Evolutionary conservation across 1,140 invertebrate species (phyloP).

Genomic region (Rhopalosiphum maidis): DNA sequence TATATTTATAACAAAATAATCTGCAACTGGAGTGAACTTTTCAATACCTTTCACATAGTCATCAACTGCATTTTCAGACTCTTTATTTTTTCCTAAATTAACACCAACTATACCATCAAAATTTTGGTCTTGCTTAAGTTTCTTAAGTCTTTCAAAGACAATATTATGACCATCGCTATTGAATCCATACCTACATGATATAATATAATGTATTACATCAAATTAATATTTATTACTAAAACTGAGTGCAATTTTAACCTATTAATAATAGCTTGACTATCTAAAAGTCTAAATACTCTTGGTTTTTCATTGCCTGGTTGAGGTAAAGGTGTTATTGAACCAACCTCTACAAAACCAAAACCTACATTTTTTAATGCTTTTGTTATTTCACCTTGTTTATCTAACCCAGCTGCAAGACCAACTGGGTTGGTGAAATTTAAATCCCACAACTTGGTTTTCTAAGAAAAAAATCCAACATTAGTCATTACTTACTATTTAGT

Average conservation of each 20-base stretch:
- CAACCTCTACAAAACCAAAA: constrained; percentile 96
- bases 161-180: constrained; percentile 91
- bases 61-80: constrained; percentile 72
- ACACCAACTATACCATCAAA: constrained; percentile 76
- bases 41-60: constrained; percentile 86
- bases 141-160: constrained; percentile 72
- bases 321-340: constrained; percentile 91
- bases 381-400: constrained; percentile 94
- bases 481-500: not conserved
- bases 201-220: constrained; percentile 45
- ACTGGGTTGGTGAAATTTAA: constrained; percentile 84
- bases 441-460: constrained; percentile 76
- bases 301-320: constrained; percentile 93
- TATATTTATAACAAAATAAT: constrained; percentile 91
- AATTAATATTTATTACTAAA: not conserved
- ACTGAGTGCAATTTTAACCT: constrained; percentile 65
- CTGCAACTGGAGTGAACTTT: constrained; percentile 76
- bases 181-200: constrained; percentile 78
- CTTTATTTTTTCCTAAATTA: constrained; percentile 96
- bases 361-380: constrained; percentile 82
- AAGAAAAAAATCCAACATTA: constrained; percentile 59
- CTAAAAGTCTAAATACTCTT: constrained; percentile 84
- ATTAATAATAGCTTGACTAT: constrained; percentile 93
- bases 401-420: constrained; percentile 97
- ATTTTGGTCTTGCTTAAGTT: constrained; percentile 62